Evolutionary conservation across 1,140 invertebrate genomes (phyloP).

Genomic region (Zaprionus gabonicus): DNA sequence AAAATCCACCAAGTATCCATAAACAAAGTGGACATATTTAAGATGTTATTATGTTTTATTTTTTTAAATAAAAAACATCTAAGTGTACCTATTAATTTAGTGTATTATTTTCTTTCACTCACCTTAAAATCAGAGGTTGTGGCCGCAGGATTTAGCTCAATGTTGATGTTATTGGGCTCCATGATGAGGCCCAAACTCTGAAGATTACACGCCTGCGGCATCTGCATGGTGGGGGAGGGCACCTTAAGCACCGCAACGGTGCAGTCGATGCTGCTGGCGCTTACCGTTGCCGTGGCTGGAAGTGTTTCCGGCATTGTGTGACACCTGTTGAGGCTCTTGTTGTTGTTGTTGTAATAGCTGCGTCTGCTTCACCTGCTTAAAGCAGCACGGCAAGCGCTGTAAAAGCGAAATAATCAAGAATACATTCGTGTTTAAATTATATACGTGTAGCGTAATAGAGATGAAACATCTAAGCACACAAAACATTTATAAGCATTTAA

Average conservation of each 20-base stretch:
- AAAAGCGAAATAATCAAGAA: neutral
- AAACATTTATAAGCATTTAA: neutral
- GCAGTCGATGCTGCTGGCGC: constrained; percentile 70
- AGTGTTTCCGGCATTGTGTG: constrained; percentile 70
- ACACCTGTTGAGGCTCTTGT: constrained; percentile 10
- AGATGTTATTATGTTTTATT: too few relatives aligned
- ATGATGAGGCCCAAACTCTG: constrained; percentile 73
- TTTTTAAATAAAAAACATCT: too few relatives aligned
- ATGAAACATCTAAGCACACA: neutral
- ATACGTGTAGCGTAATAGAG: too few relatives aligned
- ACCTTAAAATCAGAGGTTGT: constrained; percentile 58
- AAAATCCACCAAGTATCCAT: too few relatives aligned
- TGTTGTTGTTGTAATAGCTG: neutral
- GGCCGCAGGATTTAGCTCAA: constrained; percentile 69
- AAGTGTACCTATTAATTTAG: neutral
- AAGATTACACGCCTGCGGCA: constrained; percentile 67
- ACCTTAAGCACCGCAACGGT: constrained; percentile 75
- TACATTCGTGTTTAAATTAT: too few relatives aligned
- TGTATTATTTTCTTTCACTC: constrained; percentile 22
- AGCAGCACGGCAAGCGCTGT: constrained; percentile 24
- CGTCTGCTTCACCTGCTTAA: constrained; percentile 4
- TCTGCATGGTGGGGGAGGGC: constrained; percentile 67
- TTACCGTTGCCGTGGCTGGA: constrained; percentile 72
- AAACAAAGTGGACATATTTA: too few relatives aligned
- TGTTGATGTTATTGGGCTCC: constrained; percentile 74